phyloP scores from a whole-genome alignment of 1,140 invertebrate species.

The Berghia stephanieae region DNA sequence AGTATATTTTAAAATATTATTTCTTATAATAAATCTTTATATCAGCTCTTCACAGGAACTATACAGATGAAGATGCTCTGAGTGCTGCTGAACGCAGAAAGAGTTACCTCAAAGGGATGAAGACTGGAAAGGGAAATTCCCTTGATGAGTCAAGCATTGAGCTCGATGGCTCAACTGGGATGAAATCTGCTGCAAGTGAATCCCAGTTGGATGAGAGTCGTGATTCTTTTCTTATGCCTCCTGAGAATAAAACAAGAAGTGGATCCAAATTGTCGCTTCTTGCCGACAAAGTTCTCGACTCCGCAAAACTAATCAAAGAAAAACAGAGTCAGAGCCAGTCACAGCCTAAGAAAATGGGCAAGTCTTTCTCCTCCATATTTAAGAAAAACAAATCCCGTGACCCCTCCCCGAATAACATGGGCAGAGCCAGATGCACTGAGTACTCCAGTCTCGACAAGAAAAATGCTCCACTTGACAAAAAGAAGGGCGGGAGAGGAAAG shows the following conservation, averaged over 20 bases:
- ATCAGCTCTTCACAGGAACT: slow-evolving; percentile 42
- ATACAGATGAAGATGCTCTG: slow-evolving; percentile 46
- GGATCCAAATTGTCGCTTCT: slow-evolving; percentile 59
- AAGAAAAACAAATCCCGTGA: slow-evolving; percentile 60
- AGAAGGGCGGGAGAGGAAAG: slow-evolving; percentile 35
- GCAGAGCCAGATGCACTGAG: slow-evolving; percentile 50
- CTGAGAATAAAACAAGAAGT: slow-evolving; percentile 42
- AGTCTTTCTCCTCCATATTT: slow-evolving; percentile 60
- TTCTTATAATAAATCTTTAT: background rate
- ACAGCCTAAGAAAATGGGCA: slow-evolving; percentile 40
- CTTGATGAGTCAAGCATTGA: slow-evolving; percentile 52
- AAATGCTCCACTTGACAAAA: slow-evolving; percentile 33
- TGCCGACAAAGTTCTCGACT: slow-evolving; percentile 59
- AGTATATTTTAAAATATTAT: too few relatives aligned
- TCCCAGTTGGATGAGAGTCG: slow-evolving; percentile 52
- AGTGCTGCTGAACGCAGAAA: slow-evolving; percentile 48
- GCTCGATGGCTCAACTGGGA: slow-evolving; percentile 34
- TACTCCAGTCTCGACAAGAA: slow-evolving; percentile 58
- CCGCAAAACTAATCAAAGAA: slow-evolving; percentile 47
- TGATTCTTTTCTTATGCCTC: slow-evolving; percentile 45
- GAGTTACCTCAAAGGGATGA: slow-evolving; percentile 41
- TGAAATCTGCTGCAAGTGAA: slow-evolving; percentile 59
- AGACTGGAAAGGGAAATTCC: slow-evolving; percentile 51
- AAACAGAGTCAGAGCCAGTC: slow-evolving; percentile 34
- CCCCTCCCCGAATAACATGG: slow-evolving; percentile 54